These are phyloP conservation scores for Chelonus insularis DNA, from an alignment of 1,140 invertebrate genomes.

Conservation along the genomic window DNA sequence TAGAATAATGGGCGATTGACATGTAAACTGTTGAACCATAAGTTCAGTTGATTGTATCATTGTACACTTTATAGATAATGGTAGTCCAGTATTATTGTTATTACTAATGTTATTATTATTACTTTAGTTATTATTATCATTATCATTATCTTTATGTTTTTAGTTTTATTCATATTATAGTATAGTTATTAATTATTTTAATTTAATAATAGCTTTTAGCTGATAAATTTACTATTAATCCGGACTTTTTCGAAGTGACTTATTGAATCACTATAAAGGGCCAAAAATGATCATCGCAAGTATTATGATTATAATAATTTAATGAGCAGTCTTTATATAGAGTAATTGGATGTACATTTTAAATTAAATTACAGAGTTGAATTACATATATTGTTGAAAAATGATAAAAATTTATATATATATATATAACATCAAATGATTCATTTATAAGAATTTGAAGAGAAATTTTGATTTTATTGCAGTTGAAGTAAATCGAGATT, in stretches of 20 bases:
- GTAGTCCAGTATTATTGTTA: slow-evolving; percentile 11
- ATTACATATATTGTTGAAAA: not conserved
- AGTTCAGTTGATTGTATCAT: slow-evolving; percentile 47
- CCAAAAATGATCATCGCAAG: slow-evolving; percentile 3
- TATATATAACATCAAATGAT: no score
- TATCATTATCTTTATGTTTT: not conserved
- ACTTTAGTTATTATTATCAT: not conserved
- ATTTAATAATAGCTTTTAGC: not conserved
- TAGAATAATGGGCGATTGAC: slow-evolving; percentile 40
- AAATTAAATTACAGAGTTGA: not conserved
- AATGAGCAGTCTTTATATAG: slow-evolving; percentile 41
- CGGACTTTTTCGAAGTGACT: slow-evolving; percentile 3
- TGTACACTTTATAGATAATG: slow-evolving; percentile 38
- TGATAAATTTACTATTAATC: slow-evolving; percentile 4
- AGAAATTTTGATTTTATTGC: not conserved
- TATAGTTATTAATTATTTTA: not conserved
- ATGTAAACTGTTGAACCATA: slow-evolving; percentile 38
- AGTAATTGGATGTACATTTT: slow-evolving; percentile 15
- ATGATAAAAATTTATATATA: not conserved
- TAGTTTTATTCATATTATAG: slow-evolving; percentile 5
- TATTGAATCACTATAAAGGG: not conserved
- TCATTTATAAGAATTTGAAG: no score
- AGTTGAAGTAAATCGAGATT: not conserved
- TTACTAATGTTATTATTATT: slow-evolving; percentile 2
- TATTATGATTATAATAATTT: slow-evolving; percentile 3